Base-by-base conservation (phyloP, 2,797 vertebrate genomes). In the Lagorchestes hirsutus region DNA sequence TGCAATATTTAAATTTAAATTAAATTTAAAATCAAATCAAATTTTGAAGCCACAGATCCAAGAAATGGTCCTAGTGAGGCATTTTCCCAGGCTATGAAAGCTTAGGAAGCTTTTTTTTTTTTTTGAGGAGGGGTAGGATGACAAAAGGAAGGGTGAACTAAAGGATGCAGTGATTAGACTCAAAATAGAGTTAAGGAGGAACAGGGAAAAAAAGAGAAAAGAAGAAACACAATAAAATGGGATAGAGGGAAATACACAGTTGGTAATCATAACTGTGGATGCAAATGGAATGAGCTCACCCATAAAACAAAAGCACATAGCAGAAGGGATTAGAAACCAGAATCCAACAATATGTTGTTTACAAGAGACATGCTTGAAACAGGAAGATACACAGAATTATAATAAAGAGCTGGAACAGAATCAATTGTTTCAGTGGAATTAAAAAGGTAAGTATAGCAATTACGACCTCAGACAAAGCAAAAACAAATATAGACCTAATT, bases 41-140 rank as follows among this genome's bases (percentile, higher is more conserved):
- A 18, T 18, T 40, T 40, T 74, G 34, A 6, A 67, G 14, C 16
- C 8, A 2, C 5, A 40, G 62, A 74, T n/a, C 34, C 34, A 59
- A 74, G 16, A n/a, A 74, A n/a, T 18, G 5, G 62, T 18, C 62
- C n/a, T 16, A 5, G 14, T 74, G 34, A 74, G 1, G n/a, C 14
- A 74, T 74, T 40, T 74, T 74, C 13, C 16, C 4, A 74, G 16
- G 14, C 34, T 59, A 59, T 8, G 14, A n/a, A 34, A 74, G n/a
- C 14, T n/a, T 16, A 34, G 14, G 1, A 16, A 67, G n/a, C 4
- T 14, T 34, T 29, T 29, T 57, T 58, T 58, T 58, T 5, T 52
- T 62, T 67, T 34, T 11, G 4, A 4, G 34, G 13, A 14, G 16
- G 4, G 59, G 0, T 0, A 0, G 0, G 13, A 67, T 67, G 31